Percentiles rank a stretch among this genome's conserved stretches.
phyloP scores from a whole-genome alignment of 1,140 invertebrate species.

The Scaptomyza hsui region DNA sequence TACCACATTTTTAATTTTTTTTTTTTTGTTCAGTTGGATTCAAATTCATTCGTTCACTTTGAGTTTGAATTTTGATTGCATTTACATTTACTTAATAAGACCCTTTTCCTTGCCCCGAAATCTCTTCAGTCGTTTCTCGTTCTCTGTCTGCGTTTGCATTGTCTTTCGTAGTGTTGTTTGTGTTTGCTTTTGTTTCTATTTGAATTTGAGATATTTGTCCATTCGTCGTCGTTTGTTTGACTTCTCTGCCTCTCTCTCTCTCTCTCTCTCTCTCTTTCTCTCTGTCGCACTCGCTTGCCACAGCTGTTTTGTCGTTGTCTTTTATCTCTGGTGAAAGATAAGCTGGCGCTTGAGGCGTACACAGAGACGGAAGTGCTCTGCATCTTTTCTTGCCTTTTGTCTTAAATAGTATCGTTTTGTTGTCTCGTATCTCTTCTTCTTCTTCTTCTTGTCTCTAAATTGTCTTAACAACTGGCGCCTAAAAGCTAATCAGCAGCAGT shows the following conservation, averaged over 20 bases:
- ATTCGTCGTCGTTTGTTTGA: conserved; percentile 48
- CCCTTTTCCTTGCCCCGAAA: not conserved
- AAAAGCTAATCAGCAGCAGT: conserved; percentile 33
- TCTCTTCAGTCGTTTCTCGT: not conserved
- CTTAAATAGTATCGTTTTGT: conserved; percentile 15
- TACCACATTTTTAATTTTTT: conserved; percentile 53
- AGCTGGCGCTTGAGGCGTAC: conserved; percentile 28
- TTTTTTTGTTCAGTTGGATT: conserved; percentile 13
- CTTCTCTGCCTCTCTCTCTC: conserved; percentile 20
- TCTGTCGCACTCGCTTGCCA: conserved; percentile 1
- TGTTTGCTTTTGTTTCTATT: conserved; percentile 72
- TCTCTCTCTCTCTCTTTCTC: not conserved
- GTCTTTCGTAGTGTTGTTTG: conserved; percentile 29
- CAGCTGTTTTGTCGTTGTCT: conserved; percentile 16
- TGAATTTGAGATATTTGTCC: conserved; percentile 69
- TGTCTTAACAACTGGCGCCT: conserved; percentile 35
- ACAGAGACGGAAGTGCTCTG: conserved; percentile 31
- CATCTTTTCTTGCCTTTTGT: conserved; percentile 20
- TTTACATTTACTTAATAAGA: conserved; percentile 43
- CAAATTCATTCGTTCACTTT: conserved; percentile 36
- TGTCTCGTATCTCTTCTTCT: not conserved
- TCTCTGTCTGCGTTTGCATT: conserved; percentile 23
- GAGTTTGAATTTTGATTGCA: conserved; percentile 39
- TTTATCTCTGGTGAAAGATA: conserved; percentile 38
- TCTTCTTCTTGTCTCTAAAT: too few species aligned